phyloP scores from a whole-genome alignment of 1,140 invertebrate genomes.

The Zaprionus inermis region DNA sequence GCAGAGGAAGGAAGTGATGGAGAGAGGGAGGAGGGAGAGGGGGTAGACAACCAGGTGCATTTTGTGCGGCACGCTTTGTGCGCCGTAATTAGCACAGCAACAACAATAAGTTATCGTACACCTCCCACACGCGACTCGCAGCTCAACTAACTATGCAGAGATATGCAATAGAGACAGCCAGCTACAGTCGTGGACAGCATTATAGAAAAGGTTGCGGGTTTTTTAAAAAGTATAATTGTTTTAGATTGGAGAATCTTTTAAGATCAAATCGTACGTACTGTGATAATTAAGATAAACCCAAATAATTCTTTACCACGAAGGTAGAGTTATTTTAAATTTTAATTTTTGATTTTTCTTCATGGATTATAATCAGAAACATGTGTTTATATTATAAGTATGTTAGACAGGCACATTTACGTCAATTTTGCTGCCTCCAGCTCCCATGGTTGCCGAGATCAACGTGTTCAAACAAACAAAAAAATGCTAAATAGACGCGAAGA shows the following conservation, averaged over 20 bases:
- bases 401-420: background rate
- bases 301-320: no score
- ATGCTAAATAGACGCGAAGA: no score
- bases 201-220: background rate
- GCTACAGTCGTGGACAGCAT: background rate
- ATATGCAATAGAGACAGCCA: background rate
- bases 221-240: no score
- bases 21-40: no score
- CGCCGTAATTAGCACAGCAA: constrained; percentile 7
- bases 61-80: constrained; percentile 5
- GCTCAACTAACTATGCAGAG: background rate
- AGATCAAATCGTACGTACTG: no score
- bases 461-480: background rate
- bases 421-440: background rate
- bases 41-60: background rate
- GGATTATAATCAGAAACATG: no score
- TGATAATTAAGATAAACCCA: no score
- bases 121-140: background rate
- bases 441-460: background rate
- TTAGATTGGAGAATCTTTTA: no score
- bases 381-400: no score
- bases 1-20: background rate
- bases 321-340: no score
- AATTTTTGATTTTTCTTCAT: no score
- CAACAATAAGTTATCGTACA: constrained; percentile 3